A percentile compares a stretch with the other conserved stretches of the same genome.
These are phyloP conservation scores for Varecia variegata DNA, from an alignment of 2,797 vertebrate genomes.

Conservation along the genomic window DNA sequence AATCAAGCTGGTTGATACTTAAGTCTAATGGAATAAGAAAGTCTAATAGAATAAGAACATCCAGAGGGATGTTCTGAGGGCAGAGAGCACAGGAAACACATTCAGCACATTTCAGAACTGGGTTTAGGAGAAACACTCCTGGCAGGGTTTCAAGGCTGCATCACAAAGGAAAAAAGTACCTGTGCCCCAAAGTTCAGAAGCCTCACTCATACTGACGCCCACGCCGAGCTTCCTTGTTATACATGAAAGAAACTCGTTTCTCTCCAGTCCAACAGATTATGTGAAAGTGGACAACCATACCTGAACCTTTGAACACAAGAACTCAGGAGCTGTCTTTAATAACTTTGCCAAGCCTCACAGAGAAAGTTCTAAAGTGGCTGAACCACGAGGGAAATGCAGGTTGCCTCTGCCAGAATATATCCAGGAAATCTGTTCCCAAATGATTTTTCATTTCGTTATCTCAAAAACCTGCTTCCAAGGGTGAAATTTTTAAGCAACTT, in stretches of 20 bases:
- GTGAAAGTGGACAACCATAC: neutral
- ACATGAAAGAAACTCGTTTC: neutral
- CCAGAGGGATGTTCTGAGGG: neutral
- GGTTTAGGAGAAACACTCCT: neutral
- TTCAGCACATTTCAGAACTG: neutral
- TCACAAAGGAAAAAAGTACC: neutral
- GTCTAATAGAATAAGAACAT: neutral
- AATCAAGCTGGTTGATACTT: neutral
- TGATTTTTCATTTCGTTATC: neutral
- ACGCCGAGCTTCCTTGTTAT: neutral
- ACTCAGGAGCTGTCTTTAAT: neutral
- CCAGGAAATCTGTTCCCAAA: neutral
- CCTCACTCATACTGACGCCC: neutral
- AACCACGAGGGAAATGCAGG: neutral
- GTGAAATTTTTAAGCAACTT: neutral
- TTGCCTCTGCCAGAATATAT: neutral
- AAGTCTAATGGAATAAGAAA: neutral
- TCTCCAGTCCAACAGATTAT: neutral
- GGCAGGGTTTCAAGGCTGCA: neutral
- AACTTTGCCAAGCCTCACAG: neutral
- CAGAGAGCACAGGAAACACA: neutral
- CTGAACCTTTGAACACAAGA: neutral
- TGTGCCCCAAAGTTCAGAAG: neutral
- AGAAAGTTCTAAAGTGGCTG: neutral
- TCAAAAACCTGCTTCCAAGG: slow-evolving; percentile 19